Conservation (phyloP, 2,113 vertebrate genomes). For the Mus spicilegus region DNA sequence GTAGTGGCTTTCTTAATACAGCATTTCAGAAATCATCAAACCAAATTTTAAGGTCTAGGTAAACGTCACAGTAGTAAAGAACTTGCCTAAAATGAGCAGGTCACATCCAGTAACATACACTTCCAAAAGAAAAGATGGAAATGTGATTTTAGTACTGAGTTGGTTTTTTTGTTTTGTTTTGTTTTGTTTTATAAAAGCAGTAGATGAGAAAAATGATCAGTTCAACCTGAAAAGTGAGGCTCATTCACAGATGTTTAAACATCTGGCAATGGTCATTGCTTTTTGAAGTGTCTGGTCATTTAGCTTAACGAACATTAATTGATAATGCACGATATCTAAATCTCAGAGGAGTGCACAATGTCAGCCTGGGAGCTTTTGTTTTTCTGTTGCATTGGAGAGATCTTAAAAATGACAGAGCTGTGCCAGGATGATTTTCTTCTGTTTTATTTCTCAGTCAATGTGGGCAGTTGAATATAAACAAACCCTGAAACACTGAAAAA, state of each 20-base stretch:
- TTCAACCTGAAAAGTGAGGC: constrained; percentile 30
- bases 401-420: not conserved
- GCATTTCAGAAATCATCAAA: constrained; percentile 8
- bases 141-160: not conserved
- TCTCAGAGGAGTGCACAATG: not conserved
- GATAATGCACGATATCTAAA: not conserved
- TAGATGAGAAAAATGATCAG: constrained; percentile 9
- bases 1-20: not conserved
- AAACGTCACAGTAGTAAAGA: not conserved
- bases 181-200: not conserved
- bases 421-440: not conserved
- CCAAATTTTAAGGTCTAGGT: not conserved
- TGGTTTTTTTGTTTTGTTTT: not conserved
- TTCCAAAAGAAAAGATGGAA: not conserved
- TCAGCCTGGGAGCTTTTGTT: not conserved
- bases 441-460: not conserved
- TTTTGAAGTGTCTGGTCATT: constrained; percentile 24
- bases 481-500: constrained; percentile 16
- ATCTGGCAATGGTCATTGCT: not conserved
- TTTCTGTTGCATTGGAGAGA: constrained; percentile 34
- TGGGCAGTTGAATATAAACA: constrained; percentile 8
- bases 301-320: constrained; percentile 40
- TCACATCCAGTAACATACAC: no score
- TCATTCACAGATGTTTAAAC: constrained; percentile 34
- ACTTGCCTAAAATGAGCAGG: not conserved